Base-by-base conservation (phyloP, 2,888 invertebrate genomes). In the Choristoneura rosaceana region DNA sequence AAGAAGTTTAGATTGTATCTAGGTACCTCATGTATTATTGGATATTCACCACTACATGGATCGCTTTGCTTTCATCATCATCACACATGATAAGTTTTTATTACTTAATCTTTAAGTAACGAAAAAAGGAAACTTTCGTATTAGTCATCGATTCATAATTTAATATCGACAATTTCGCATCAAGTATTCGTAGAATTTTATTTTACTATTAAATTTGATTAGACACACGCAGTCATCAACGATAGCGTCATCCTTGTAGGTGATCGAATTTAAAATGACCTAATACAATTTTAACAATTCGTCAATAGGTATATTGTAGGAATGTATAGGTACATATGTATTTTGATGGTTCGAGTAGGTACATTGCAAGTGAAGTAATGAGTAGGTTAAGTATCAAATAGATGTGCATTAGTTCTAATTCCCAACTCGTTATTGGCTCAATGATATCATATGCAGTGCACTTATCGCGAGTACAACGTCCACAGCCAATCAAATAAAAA, bases 151-250 rank as follows among this genome's bases (percentile, higher is more conserved):
- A 17, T 58, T 47, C 52, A 41, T 14, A 34, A 65, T 43, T 8
- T 47, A 15, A 55, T 47, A 47, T 47, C 47, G 34, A n/a, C n/a
- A 25, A 38, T 38, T 50, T 59, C 65, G 38, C 64, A 65, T 59
- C 59, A 50, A 65, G 38, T 34, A 45, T 71, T 71, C 71, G 47
- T 15, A 59, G 71, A 71, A 71, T 61, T 62, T 12, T 34, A 25
- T 47, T 66, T 61, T 67, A 67, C 62, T 62, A 50, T 59, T 58
- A 63, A 71, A 63, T 68, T 71, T 63, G 66, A 71, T 62, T 62
- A 67, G 67, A 38, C 62, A 68, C 62, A 58, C 55, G 58, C 38
- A 71, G 58, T 67, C 58, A 71, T 58, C 55, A 55, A 52, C 61
- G 66, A 52, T 52, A 52, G 25, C 66, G 66, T 67, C 62, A 67